Conservation (phyloP, 1,140 invertebrate genomes). For the Elysia chlorotica region DNA sequence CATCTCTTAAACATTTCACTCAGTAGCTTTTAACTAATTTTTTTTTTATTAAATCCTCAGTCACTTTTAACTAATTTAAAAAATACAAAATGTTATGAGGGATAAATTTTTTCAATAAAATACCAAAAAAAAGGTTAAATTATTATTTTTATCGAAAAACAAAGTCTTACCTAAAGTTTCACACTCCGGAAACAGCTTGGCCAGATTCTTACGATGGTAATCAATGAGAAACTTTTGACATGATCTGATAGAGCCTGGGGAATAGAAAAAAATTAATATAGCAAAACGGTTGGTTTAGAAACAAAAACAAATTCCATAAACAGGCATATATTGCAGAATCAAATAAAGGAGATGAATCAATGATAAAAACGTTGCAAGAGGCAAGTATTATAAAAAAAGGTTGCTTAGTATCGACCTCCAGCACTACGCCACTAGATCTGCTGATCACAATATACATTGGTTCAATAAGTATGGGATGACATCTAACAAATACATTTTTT, state of each 20-base stretch:
- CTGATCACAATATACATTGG: too few relatives aligned
- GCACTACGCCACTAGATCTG: too few relatives aligned
- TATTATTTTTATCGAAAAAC: not conserved
- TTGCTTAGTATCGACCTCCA: not conserved
- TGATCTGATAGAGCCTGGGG: conserved; percentile 10
- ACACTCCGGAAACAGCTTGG: not conserved
- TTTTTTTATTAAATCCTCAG: too few relatives aligned
- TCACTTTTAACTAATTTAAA: not conserved
- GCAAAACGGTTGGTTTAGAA: not conserved
- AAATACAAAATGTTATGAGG: not conserved
- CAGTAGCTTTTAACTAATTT: too few relatives aligned
- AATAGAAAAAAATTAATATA: not conserved
- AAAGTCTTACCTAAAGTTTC: not conserved
- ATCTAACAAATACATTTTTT: too few relatives aligned
- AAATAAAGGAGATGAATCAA: not conserved
- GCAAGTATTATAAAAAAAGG: not conserved
- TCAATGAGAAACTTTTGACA: conserved; percentile 22
- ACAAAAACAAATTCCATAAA: too few relatives aligned
- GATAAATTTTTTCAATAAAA: not conserved
- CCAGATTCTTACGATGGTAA: conserved; percentile 10
- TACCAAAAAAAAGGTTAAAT: not conserved
- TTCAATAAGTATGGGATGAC: too few relatives aligned
- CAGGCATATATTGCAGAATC: not conserved
- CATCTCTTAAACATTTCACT: too few relatives aligned
- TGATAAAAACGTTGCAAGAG: not conserved